phyloP scores from a whole-genome alignment of 2,113 vertebrate genomes.

The Lynx canadensis region DNA sequence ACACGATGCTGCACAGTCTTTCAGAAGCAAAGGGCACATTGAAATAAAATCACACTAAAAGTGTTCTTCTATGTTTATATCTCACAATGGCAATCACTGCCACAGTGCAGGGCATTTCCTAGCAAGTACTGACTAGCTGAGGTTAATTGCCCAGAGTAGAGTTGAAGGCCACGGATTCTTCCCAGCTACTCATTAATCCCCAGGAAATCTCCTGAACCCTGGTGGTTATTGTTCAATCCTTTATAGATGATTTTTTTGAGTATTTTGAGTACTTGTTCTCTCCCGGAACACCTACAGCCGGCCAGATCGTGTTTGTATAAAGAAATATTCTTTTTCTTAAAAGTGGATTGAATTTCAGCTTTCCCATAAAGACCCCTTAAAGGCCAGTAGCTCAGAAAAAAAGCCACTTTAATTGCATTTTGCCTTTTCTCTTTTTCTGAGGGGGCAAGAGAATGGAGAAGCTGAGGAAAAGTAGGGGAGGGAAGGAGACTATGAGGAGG shows the following conservation, averaged over 20 bases:
- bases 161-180: constrained; percentile 49
- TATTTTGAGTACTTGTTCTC: constrained; percentile 57
- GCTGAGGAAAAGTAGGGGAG: not conserved
- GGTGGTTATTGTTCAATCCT: constrained; percentile 65
- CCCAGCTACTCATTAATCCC: constrained; percentile 66
- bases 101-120: not conserved
- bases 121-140: not conserved
- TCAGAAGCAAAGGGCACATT: constrained; percentile 68
- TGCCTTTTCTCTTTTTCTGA: not conserved
- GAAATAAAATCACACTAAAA: constrained; percentile 55
- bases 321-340: constrained; percentile 51
- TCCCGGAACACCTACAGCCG: constrained; percentile 56
- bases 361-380: constrained; percentile 45
- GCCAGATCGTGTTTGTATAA: constrained; percentile 36
- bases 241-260: constrained; percentile 59
- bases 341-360: constrained; percentile 44
- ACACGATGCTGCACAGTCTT: not conserved
- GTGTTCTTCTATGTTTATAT: constrained; percentile 16
- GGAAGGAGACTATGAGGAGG: not conserved
- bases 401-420: constrained; percentile 32
- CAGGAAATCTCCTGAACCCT: constrained; percentile 55
- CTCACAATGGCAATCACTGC: constrained; percentile 57
- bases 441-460: not conserved
- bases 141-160: constrained; percentile 53
- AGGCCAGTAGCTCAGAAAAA: constrained; percentile 49